Conservation (phyloP, 2,888 invertebrate species). For the Coleophora flavipennella region DNA sequence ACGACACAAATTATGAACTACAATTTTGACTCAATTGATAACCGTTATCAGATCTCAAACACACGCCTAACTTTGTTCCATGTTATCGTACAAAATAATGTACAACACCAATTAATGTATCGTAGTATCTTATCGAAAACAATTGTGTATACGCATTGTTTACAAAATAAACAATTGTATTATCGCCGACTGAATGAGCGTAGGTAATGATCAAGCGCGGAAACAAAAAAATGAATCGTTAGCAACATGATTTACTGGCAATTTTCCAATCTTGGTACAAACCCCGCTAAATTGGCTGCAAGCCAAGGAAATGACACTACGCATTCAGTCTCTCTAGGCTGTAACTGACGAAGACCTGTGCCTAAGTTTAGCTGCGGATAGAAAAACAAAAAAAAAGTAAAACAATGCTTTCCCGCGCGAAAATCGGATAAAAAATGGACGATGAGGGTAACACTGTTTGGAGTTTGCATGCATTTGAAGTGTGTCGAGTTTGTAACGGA, state of each 20-base stretch:
- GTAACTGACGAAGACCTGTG: constrained; percentile 28
- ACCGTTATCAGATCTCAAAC: no score
- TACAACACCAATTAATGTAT: no score
- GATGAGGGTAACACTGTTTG: constrained; percentile 27
- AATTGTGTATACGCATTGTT: constrained; percentile 47
- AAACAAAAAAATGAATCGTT: constrained; percentile 8
- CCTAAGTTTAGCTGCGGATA: constrained; percentile 24
- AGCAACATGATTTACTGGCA: constrained; percentile 31
- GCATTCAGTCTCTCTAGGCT: constrained; percentile 33
- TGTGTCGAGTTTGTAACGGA: constrained; percentile 2
- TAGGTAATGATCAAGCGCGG: constrained; percentile 14
- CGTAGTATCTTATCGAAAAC: constrained; percentile 10
- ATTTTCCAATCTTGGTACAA: constrained; percentile 33
- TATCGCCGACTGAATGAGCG: constrained; percentile 38
- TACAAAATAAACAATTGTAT: constrained; percentile 52
- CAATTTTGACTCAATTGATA: no score
- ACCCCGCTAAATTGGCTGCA: constrained; percentile 29
- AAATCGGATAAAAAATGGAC: constrained; percentile 56
- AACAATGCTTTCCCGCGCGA: constrained; percentile 48
- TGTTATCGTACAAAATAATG: no score
- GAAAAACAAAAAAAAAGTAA: constrained; percentile 20
- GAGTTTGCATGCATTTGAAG: constrained; percentile 18
- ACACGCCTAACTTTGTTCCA: no score
- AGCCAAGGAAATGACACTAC: constrained; percentile 43
- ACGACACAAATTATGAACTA: no score